Percentiles rank a stretch among this genome's conserved stretches.
Evolutionary conservation across 2,113 vertebrate genomes (phyloP).

Genomic region (Chlamydotis undulata): DNA sequence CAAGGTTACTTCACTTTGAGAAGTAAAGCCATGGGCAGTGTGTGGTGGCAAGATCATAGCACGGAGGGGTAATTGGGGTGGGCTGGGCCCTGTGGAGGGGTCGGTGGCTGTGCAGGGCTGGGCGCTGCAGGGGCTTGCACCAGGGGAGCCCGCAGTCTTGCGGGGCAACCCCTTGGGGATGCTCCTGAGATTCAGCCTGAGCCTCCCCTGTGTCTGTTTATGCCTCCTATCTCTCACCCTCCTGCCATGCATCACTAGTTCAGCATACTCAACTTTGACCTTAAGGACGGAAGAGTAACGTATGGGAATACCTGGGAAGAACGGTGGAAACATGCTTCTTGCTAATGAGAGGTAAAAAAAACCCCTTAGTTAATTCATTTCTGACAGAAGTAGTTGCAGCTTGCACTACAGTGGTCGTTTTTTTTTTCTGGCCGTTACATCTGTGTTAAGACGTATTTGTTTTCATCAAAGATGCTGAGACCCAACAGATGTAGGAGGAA

Average conservation of each 20-base stretch:
- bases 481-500: neutral
- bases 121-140: rapidly evolving
- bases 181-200: neutral
- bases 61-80: neutral
- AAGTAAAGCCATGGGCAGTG: neutral
- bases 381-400: neutral
- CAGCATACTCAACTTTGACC: neutral
- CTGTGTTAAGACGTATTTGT: neutral
- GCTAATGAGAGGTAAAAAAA: neutral
- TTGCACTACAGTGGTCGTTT: rapidly evolving
- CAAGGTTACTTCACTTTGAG: neutral
- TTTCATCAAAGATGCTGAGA: constrained; percentile 2
- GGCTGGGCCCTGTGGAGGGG: neutral
- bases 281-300: neutral
- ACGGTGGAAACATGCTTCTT: neutral
- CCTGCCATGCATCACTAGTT: rapidly evolving
- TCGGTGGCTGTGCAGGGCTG: neutral
- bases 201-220: rapidly evolving
- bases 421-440: neutral
- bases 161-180: rapidly evolving
- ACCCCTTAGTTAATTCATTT: neutral
- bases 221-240: neutral
- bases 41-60: rapidly evolving
- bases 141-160: rapidly evolving
- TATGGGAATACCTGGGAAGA: neutral